Evolutionary conservation across 2,888 invertebrate species (phyloP).

Genomic region (Conchocele bisecta): DNA sequence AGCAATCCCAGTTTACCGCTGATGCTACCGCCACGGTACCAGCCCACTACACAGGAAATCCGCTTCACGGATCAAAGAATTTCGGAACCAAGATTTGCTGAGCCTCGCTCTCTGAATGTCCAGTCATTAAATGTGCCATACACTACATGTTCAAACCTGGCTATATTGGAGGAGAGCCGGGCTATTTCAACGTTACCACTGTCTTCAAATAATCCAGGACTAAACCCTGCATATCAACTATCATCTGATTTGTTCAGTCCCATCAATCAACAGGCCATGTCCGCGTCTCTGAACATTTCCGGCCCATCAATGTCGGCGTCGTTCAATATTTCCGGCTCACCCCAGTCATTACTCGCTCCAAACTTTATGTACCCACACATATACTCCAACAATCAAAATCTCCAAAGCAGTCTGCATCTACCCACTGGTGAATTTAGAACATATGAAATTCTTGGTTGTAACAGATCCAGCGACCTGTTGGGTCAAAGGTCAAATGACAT

Average conservation of each 20-base stretch:
- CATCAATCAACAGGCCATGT: conserved; percentile 60
- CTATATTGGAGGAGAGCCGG: conserved; percentile 73
- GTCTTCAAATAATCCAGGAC: conserved; percentile 34
- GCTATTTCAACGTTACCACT: conserved; percentile 68
- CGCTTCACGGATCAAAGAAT: conserved; percentile 58
- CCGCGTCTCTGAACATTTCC: conserved; percentile 70
- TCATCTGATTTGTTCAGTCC: conserved; percentile 67
- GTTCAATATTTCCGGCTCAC: conserved; percentile 71
- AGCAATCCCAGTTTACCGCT: conserved; percentile 60
- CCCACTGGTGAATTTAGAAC: conserved; percentile 70
- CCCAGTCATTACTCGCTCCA: conserved; percentile 74
- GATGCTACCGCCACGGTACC: conserved; percentile 66
- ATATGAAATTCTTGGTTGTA: conserved; percentile 67
- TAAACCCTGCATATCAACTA: conserved; percentile 61
- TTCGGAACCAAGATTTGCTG: conserved; percentile 61
- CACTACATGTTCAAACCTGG: conserved; percentile 70
- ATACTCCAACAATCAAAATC: conserved; percentile 74
- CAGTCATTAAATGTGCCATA: conserved; percentile 61
- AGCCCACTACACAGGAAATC: conserved; percentile 51
- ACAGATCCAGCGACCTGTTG: conserved; percentile 13
- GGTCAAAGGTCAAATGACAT: conserved; percentile 45
- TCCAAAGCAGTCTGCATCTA: conserved; percentile 69
- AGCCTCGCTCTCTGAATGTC: conserved; percentile 54
- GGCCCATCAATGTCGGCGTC: conserved; percentile 68
- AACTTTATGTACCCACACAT: conserved; percentile 81